Evolutionary conservation across 2,113 vertebrate genomes (phyloP).

Genomic region (Sus scrofa): T2T-Sscrofa CM000817.6:127300001-127300500

Average conservation of each 20-base stretch:
- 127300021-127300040: slow-evolving; percentile 91
- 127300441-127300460: not conserved
- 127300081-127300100: slow-evolving; percentile 90
- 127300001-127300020: slow-evolving; percentile 86
- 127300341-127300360: slow-evolving; percentile 54
- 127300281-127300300: slow-evolving; percentile 82
- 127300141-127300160: slow-evolving; percentile 93
- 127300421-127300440: not conserved
- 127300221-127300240: slow-evolving; percentile 88
- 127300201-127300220: slow-evolving; percentile 88
- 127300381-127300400: slow-evolving; percentile 16
- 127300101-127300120: slow-evolving; percentile 93
- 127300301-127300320: slow-evolving; percentile 66
- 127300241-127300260: slow-evolving; percentile 88
- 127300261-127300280: slow-evolving; percentile 86
- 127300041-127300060: slow-evolving; percentile 90
- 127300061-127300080: slow-evolving; percentile 92
- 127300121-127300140: slow-evolving; percentile 93
- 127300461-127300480: not conserved
- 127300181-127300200: slow-evolving; percentile 92
- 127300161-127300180: slow-evolving; percentile 92
- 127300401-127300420: not conserved
- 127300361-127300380: not conserved
- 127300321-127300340: slow-evolving; percentile 82
- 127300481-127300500: not conserved